These are phyloP conservation scores for Gila robusta DNA, from an alignment of 2,797 vertebrate genomes.

Conservation along the genomic window DNA sequence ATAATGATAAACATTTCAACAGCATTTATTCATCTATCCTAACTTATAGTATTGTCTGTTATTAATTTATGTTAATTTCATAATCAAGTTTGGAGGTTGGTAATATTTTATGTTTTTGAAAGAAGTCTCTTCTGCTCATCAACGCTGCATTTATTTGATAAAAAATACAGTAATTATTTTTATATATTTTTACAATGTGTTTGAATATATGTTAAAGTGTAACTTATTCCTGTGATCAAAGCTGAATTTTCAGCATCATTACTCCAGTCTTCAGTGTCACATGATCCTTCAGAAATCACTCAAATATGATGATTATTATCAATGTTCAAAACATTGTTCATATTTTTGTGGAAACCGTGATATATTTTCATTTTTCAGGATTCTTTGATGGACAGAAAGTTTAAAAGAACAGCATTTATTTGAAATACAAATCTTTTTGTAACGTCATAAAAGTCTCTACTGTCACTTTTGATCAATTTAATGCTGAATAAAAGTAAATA, in stretches of 20 bases:
- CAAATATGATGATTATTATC: not conserved
- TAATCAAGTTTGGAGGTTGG: too few species aligned
- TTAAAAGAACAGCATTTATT: not conserved
- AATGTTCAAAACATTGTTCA: not conserved
- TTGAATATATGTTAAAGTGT: accelerated
- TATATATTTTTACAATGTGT: not conserved
- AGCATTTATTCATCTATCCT: not conserved
- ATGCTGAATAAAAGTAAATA: not conserved
- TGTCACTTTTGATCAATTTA: not conserved
- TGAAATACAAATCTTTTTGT: not conserved
- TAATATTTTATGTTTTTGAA: too few species aligned
- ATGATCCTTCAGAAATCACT: not conserved
- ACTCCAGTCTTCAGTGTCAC: not conserved
- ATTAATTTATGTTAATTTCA: too few species aligned
- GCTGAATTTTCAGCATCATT: not conserved
- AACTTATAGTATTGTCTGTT: not conserved
- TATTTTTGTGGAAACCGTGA: too few species aligned
- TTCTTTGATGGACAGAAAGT: not conserved
- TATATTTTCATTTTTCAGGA: not conserved
- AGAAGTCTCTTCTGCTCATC: too few species aligned
- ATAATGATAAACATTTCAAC: not conserved
- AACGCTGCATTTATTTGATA: not conserved
- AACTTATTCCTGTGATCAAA: not conserved
- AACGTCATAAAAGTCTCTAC: not conserved
- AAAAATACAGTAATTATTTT: not conserved